A percentile compares a stretch with the other conserved stretches of the same genome.
phyloP scores from a whole-genome alignment of 2,888 invertebrate species.

The Luffia ferchaultella region DNA sequence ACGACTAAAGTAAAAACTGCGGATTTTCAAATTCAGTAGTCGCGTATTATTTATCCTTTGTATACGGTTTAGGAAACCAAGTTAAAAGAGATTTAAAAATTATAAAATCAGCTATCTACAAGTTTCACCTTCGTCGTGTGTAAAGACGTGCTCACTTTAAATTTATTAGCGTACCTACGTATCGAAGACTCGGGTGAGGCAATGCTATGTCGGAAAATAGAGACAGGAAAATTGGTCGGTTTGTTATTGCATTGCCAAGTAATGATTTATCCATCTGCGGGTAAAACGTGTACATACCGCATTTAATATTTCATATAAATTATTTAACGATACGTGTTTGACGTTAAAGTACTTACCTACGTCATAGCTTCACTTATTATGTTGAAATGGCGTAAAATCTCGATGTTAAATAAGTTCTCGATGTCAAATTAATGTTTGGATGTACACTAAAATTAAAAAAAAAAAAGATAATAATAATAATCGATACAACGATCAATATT shows the following conservation, averaged over 20 bases:
- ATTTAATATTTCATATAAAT: conserved; percentile 20
- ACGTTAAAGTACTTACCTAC: conserved; percentile 20
- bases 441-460: conserved; percentile 25
- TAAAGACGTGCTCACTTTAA: neutral
- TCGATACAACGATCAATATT: conserved; percentile 39
- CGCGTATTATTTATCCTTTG: no score
- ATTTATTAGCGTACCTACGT: neutral
- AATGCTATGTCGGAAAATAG: no score
- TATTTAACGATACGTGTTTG: conserved; percentile 23
- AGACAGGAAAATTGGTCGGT: no score
- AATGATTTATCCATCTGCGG: conserved; percentile 7
- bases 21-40: conserved; percentile 37
- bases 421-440: conserved; percentile 45
- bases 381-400: conserved; percentile 41
- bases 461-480: conserved; percentile 22
- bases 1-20: conserved; percentile 22
- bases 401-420: conserved; percentile 47
- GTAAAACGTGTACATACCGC: conserved; percentile 2
- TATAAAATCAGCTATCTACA: neutral
- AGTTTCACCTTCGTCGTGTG: neutral
- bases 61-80: no score
- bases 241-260: neutral
- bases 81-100: no score
- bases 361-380: conserved; percentile 18
- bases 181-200: neutral